A percentile compares a stretch with the other conserved stretches of the same genome.
Conservation (phyloP, 2,888 invertebrate genomes). For the Drosophila planitibia region DNA sequence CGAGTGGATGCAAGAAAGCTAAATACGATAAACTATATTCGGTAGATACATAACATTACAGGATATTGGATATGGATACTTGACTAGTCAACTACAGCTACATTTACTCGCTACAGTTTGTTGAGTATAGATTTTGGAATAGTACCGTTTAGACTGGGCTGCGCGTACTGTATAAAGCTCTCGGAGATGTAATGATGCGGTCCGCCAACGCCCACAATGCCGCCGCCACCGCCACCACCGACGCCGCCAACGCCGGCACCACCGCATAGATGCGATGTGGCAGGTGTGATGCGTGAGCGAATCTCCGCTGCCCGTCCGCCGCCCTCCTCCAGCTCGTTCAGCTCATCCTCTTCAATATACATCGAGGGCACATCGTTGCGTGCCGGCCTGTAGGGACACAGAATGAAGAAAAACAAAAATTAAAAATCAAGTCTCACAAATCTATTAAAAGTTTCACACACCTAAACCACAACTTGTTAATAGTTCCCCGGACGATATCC, state of each 20-base stretch:
- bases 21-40: conserved; percentile 26
- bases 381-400: conserved; percentile 80
- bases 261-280: conserved; percentile 70
- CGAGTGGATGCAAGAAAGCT: conserved; percentile 41
- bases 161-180: conserved; percentile 86
- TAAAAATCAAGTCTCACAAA: conserved; percentile 54
- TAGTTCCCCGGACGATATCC: conserved; percentile 61
- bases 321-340: conserved; percentile 84
- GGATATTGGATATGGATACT: conserved; percentile 32
- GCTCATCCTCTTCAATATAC: conserved; percentile 86
- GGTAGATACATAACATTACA: conserved; percentile 2
- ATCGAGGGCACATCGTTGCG: conserved; percentile 86
- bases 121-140: conserved; percentile 85
- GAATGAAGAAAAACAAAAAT: not conserved
- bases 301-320: conserved; percentile 82
- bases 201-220: conserved; percentile 68
- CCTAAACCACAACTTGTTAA: conserved; percentile 49
- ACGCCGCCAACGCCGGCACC: conserved; percentile 34
- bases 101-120: conserved; percentile 77
- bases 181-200: conserved; percentile 85
- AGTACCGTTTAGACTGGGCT: conserved; percentile 86
- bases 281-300: conserved; percentile 75
- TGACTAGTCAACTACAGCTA: conserved; percentile 43
- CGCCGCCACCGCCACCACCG: conserved; percentile 38
- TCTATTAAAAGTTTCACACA: conserved; percentile 68